phyloP scores from a whole-genome alignment of 2,888 invertebrate species.

The Epirrhoe alternata region DNA sequence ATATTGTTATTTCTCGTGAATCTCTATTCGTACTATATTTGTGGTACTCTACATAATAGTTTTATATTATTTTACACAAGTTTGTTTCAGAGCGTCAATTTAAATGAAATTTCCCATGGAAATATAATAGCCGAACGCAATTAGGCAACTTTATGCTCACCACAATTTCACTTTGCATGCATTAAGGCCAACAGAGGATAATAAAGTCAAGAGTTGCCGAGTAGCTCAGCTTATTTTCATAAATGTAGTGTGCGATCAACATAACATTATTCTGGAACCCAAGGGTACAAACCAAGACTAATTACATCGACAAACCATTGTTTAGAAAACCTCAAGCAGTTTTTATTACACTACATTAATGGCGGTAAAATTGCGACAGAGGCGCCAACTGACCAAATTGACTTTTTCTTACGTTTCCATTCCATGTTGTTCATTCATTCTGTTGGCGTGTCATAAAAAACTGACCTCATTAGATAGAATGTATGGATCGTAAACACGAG shows the following conservation, averaged over 20 bases:
- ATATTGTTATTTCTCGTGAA: background rate
- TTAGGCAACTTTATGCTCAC: slow-evolving; percentile 23
- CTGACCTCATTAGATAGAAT: background rate
- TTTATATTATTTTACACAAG: background rate
- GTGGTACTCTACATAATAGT: background rate
- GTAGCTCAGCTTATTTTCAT: slow-evolving; percentile 19
- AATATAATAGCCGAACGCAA: slow-evolving; percentile 16
- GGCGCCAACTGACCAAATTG: background rate
- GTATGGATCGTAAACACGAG: background rate
- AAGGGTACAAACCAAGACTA: background rate
- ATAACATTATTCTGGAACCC: slow-evolving; percentile 1
- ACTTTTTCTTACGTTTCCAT: background rate
- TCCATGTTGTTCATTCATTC: background rate
- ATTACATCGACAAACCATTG: background rate
- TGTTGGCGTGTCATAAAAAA: background rate
- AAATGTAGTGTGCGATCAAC: slow-evolving; percentile 2
- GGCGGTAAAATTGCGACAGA: background rate
- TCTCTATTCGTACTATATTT: background rate
- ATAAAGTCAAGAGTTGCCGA: slow-evolving; percentile 27
- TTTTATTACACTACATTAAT: background rate
- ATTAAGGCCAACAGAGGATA: slow-evolving; percentile 26
- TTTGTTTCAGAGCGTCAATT: slow-evolving; percentile 2
- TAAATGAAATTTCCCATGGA: slow-evolving; percentile 8
- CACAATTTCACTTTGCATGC: slow-evolving; percentile 33
- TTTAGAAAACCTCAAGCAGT: background rate